Evolutionary conservation across 2,113 vertebrate species (phyloP).

Genomic region (Chrysochloris asiatica): DNA sequence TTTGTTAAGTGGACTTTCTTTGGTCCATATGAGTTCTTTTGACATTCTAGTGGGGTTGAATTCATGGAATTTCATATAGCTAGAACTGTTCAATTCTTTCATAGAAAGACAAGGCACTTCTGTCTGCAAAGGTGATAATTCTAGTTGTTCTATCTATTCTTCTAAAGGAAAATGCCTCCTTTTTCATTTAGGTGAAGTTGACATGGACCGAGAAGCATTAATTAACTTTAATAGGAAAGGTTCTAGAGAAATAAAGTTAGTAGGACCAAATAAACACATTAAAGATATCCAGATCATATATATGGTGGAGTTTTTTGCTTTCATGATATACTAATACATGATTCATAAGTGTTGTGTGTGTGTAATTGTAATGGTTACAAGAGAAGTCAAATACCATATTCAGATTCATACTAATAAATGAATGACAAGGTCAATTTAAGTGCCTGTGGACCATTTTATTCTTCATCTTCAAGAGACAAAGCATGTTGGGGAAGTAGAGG

Average conservation of each 20-base stretch:
- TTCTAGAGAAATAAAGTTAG: not conserved
- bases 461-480: constrained; percentile 9
- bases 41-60: not conserved
- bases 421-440: not conserved
- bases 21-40: not conserved
- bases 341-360: not conserved
- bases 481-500: constrained; percentile 19
- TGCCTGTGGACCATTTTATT: not conserved
- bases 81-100: not conserved
- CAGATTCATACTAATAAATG: not conserved
- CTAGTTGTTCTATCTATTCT: not conserved
- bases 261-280: not conserved
- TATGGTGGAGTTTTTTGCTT: not conserved
- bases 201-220: not conserved
- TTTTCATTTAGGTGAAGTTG: not conserved
- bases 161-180: not conserved
- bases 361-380: not conserved
- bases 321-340: not conserved
- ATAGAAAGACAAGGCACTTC: not conserved
- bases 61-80: not conserved
- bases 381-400: not conserved
- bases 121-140: not conserved
- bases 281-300: not conserved
- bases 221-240: not conserved
- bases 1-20: not conserved